Percentiles rank a stretch among this genome's conserved stretches.
phyloP scores from a whole-genome alignment of 2,797 vertebrate species.

The Poeciliopsis gracilis region DNA sequence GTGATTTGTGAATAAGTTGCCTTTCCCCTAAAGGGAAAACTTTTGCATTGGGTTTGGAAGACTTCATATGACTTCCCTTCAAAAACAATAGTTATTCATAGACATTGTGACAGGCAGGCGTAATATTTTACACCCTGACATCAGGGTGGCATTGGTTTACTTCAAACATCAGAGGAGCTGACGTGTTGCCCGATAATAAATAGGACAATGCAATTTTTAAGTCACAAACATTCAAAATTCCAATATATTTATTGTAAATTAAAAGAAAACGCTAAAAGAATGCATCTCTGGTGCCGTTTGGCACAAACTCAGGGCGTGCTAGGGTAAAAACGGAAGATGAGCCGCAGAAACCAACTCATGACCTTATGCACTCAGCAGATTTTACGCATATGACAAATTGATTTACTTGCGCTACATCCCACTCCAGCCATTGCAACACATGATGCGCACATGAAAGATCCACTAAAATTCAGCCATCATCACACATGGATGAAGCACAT shows the following conservation, averaged over 20 bases:
- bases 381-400: slow-evolving; percentile 81
- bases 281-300: slow-evolving; percentile 33
- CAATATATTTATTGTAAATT: slow-evolving; percentile 31
- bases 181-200: slow-evolving; percentile 18
- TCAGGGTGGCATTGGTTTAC: slow-evolving; percentile 17
- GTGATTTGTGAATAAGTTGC: neutral
- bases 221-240: neutral
- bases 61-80: slow-evolving; percentile 31
- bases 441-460: slow-evolving; percentile 76
- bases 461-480: slow-evolving; percentile 75
- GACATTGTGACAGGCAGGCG: slow-evolving; percentile 10
- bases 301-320: slow-evolving; percentile 37
- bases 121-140: neutral
- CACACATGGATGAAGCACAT: slow-evolving; percentile 75
- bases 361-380: slow-evolving; percentile 79
- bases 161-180: slow-evolving; percentile 17
- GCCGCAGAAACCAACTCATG: slow-evolving; percentile 68
- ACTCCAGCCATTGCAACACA: slow-evolving; percentile 76
- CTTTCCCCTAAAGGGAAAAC: slow-evolving; percentile 1
- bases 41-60: slow-evolving; percentile 32
- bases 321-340: slow-evolving; percentile 52
- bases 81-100: slow-evolving; percentile 39
- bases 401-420: slow-evolving; percentile 78
- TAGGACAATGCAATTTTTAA: neutral
- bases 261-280: slow-evolving; percentile 16